phyloP scores from a whole-genome alignment of 1,140 invertebrate species.

The Halesus radiatus region DNA sequence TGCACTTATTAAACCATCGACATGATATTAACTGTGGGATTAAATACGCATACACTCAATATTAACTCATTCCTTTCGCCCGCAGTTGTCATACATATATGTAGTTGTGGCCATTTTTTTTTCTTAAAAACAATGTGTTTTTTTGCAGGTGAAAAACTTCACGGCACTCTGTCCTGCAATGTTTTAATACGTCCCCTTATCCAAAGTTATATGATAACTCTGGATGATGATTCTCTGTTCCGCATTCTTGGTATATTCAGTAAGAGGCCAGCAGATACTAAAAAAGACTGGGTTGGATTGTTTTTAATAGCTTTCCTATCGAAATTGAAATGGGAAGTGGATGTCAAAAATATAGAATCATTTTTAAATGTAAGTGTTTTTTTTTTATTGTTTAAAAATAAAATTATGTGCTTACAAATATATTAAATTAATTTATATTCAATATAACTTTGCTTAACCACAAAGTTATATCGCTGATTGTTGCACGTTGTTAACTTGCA shows the following conservation, averaged over 20 bases:
- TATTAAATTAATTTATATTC: too few species aligned
- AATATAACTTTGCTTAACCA: too few species aligned
- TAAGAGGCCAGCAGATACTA: constrained; percentile 33
- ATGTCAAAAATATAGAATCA: constrained; percentile 48
- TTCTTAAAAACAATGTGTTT: background rate
- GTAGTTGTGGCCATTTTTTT: background rate
- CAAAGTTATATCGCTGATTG: too few species aligned
- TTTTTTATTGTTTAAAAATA: background rate
- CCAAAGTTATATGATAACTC: constrained; percentile 52
- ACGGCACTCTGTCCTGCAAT: constrained; percentile 57
- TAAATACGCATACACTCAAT: too few species aligned
- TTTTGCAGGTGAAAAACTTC: constrained; percentile 52
- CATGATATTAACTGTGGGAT: too few species aligned
- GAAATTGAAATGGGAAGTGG: constrained; percentile 53
- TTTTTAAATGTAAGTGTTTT: constrained; percentile 55
- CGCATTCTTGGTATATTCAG: constrained; percentile 59
- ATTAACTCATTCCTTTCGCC: too few species aligned
- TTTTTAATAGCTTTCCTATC: constrained; percentile 52
- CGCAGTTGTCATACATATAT: too few species aligned
- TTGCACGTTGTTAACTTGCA: too few species aligned
- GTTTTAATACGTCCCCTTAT: constrained; percentile 59
- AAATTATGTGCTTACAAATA: too few species aligned
- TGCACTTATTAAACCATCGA: too few species aligned
- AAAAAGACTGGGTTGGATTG: constrained; percentile 57
- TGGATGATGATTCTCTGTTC: constrained; percentile 55